Base-by-base conservation (phyloP, 2,888 invertebrate genomes). In the Rhingia campestris region DNA sequence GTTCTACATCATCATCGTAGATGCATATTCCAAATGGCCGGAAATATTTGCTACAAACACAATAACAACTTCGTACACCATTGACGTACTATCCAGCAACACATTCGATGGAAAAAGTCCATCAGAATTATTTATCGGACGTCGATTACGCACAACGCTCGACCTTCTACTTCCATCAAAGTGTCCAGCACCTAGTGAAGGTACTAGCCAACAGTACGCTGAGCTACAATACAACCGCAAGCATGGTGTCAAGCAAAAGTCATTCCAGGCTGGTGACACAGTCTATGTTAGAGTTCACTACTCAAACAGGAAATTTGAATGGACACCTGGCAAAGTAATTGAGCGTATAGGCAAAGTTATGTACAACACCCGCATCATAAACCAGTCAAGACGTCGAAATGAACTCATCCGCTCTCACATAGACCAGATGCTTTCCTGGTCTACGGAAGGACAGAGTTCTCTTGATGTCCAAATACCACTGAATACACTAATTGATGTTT, bases 251-350 rank as follows among this genome's bases (percentile, higher is more conserved):
- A 81, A 72, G 47, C 7, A 43, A n/a, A 54, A 64, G 3, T 14
- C 37, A 12, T 75, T 76, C 39, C 3, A 63, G 9, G 22, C 69
- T 10, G 56, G 70, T 9, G 56, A 33, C 30, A 30, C 63, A 10
- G 70, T 81, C 0, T 70, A 59, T 39, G 81, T 64, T 5, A 81
- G 63, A 35, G 37, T 70, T 3, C 56, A 75, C 47, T 56, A 59
- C 49, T 41, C 7, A 4, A 66, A 66, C 32, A 45, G 12, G 63
- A 70, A 30, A 35, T 12, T 6, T 49, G 5, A 35, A 6, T 81
- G 76, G 76, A 54, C 61, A 14, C 66, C 72, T 12, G 81, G 47
- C 9, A 61, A 63, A 3, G 43, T 59, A 3, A 43, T 32, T 6
- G 49, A 64, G 51, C 32, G 33, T 32, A 37, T 64, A 7, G 47